Evolutionary conservation across 2,888 invertebrate genomes (phyloP), one percentile per base, ranked within the genome.

Genomic region (Adelphocoris suturalis): DNA sequence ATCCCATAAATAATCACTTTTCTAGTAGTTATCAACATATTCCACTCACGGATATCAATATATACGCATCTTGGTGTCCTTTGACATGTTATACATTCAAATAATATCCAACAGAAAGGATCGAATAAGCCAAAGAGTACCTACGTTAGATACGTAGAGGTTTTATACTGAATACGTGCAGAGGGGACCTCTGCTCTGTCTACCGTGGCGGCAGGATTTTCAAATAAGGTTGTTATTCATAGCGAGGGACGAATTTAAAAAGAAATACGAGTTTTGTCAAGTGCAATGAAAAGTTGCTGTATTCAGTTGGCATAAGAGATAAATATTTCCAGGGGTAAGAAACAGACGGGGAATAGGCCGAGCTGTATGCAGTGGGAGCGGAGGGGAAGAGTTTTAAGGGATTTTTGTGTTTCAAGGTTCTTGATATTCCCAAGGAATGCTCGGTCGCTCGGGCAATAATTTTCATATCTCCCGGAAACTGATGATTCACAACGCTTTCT

Each of bases 281-380:
- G 85, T 61, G 61, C 85, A 85, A 85, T 61, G 85, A 61, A 85
- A 85, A 85, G 85, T 85, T n/a, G 61, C 61, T 85, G 85, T 85
- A 61, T 85, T 85, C 85, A 85, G 85, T 61, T 85, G 85, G 61
- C 85, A 85, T 85, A 27, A 85, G 61, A 85, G 85, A 61, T 61
- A 61, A 85, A 85, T 85, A 85, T 61, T 85, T 85, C 85, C 14
- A 4, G 16, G 85, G 16, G 82, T 52, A 52, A 48, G 23, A 82
- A 68, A 82, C 82, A 82, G 23, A 48, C 14, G 52, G 55, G 16
- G 52, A 48, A 52, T 4, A 23, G 23, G 52, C 12, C 0, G 47
- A 23, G 12, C 27, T 19, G 16, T n/a, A 14, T 28, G 46, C 5
- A 37, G 80, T 2, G 16, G 46, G 80, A 37, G 80, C 14, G 16